Evolutionary conservation across 2,113 vertebrate species (phyloP), one percentile per base, ranked within the genome.

Genomic region (Muntiacus reevesi): DNA sequence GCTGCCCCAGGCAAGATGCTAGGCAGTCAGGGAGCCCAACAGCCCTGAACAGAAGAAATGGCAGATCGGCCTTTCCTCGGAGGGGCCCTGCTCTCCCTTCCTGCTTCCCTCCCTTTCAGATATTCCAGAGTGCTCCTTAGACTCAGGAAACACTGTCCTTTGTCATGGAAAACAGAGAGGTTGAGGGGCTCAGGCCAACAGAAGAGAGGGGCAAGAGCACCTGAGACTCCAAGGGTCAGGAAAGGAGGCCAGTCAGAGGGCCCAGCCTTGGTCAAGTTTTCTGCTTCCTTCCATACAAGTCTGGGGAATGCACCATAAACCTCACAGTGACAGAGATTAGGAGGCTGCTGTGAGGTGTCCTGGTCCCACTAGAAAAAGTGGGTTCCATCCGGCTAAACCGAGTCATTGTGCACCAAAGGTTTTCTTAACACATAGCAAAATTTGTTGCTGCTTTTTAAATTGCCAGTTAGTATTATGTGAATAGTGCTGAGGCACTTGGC

Each of bases 361-460:
- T 14, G 47, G 33, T 9, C 23, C 17, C 27, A 60, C 8, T 55
- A 52, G 86, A 79, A 91, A 96, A 57, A 87, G 30, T 19, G 52
- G 59, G 54, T 15, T 71, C 23, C 17, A 64, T 94, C 33, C n/a
- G 1, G 3, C 60, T 33, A 76, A 83, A 17, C 27, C 3, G 11
- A 50, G 27, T 33, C 78, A 52, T 40, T 89, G 71, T 43, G 17
- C 30, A 27, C 74, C 50, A 40, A 50, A 45, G n/a, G 81, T 40
- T 95, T 95, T 62, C 47, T 95, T 91, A 55, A 93, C 64, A 84
- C 21, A 54, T 12, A 55, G 28, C 6, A 71, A 84, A 85, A 17
- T 87, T 57, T 85, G 40, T 84, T 95, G 94, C 52, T 88, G 93
- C 89, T 89, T 87, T 95, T 79, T 40, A 93, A 90, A 83, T 71